Percentiles rank a stretch among this genome's conserved stretches.
Conservation (phyloP, 2,797 vertebrate species). For the Lepilemur ruficaudatus region DNA sequence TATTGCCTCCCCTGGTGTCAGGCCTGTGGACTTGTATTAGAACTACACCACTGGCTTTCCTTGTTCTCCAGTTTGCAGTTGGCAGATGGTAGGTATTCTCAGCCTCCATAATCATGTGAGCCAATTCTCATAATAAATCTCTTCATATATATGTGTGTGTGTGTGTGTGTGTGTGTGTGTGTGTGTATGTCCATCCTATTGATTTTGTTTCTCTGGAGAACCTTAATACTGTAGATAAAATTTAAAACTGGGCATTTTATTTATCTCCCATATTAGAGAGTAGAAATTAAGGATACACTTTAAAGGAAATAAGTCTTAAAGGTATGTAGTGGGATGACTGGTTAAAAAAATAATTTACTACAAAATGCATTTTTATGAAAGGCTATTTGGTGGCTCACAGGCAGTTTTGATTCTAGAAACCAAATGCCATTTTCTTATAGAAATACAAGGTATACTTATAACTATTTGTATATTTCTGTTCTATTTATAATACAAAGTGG, state of each 20-base stretch:
- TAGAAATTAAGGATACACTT: not conserved
- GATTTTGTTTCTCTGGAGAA: not conserved
- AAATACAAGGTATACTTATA: not conserved
- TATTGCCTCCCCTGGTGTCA: not conserved
- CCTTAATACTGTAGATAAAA: not conserved
- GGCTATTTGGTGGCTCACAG: not conserved
- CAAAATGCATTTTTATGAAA: not conserved
- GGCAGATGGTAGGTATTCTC: not conserved
- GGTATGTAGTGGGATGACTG: not conserved
- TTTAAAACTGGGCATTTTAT: not conserved
- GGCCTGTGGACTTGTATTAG: not conserved
- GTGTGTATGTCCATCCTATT: not conserved
- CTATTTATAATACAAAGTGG: not conserved
- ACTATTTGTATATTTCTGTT: not conserved
- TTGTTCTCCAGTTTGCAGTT: not conserved
- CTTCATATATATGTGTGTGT: not conserved
- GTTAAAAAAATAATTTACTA: not conserved
- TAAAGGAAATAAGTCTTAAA: not conserved
- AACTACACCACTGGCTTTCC: not conserved
- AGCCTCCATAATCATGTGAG: not conserved
- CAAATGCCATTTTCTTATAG: not conserved
- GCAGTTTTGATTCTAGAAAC: constrained; percentile 10
- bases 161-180: not conserved
- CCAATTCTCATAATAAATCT: not conserved
- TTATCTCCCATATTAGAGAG: not conserved